phyloP scores from a whole-genome alignment of 2,113 vertebrate genomes.

The Nothobranchius kuhntae region DNA sequence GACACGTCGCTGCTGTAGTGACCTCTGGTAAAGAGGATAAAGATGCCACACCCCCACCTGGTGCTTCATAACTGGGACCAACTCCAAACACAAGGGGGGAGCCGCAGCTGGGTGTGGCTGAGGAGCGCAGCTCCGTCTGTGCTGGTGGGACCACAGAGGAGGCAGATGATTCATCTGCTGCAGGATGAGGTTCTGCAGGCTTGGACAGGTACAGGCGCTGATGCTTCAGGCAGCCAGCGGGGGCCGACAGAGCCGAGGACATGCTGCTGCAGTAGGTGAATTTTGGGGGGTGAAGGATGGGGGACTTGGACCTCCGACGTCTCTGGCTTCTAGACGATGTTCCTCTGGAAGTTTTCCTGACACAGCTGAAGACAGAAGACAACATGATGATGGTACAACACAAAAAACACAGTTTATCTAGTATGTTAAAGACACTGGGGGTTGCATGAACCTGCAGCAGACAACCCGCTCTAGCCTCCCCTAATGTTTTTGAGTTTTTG shows the following conservation, averaged over 20 bases:
- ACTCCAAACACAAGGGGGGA: constrained; percentile 67
- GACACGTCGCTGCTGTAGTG: accelerated
- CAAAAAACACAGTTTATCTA: no score
- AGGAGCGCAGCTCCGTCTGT: constrained; percentile 70
- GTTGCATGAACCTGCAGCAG: no score
- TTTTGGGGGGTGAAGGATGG: constrained; percentile 92
- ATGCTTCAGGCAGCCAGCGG: constrained; percentile 80
- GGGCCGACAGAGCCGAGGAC: constrained; percentile 49
- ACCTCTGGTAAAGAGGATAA: constrained; percentile 10
- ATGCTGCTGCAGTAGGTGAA: constrained; percentile 90
- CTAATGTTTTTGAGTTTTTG: no score
- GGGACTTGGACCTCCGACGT: constrained; percentile 92
- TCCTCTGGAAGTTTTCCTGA: constrained; percentile 88
- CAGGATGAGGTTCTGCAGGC: constrained; percentile 55
- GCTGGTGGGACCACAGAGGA: constrained; percentile 32
- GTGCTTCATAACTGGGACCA: constrained; percentile 56
- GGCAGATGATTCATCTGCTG: background rate
- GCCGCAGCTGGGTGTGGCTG: constrained; percentile 35
- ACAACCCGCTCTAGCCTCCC: no score
- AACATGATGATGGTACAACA: background rate
- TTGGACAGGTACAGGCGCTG: constrained; percentile 80
- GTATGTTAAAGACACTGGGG: no score
- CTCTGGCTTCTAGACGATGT: constrained; percentile 84
- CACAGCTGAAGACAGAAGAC: constrained; percentile 70
- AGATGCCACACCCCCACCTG: constrained; percentile 35